Evolutionary conservation across 2,797 vertebrate genomes (phyloP), one percentile per base, ranked within the genome.

Genomic region (Myiotriccus ornatus): DNA sequence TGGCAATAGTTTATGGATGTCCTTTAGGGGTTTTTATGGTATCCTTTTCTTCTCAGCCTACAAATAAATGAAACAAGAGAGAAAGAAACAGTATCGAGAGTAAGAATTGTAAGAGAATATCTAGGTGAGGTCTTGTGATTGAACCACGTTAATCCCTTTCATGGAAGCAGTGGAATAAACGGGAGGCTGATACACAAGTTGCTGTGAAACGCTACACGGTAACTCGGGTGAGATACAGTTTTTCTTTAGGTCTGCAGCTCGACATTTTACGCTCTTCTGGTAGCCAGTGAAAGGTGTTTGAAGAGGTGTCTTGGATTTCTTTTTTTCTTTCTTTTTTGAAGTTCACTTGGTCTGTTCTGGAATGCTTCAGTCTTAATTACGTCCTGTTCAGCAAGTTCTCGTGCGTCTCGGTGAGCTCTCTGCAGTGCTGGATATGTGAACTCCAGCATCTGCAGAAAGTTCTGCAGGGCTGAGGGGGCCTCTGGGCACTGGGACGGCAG

Each of bases 381-480:
- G 60, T 93, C 95, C 92, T 93, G 86, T 96, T 96, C 95, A 80
- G 93, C 96, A 84, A 95, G 94, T 95, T 95, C 65, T 91, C 5
- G 43, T 87, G 91, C 12, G 34, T 95, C 77, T 94, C 6, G 2
- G 30, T 67, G 86, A 88, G 90, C 90, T 59, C 77, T 35, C 46
- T n/a, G 77, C 62, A 8, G 35, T 34, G 63, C 52, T 75, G 30
- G 84, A 56, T 90, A 63, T 6, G 75, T 87, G 52, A 88, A 57
- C 80, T 87, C 77, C 52, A 49, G n/a, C 77, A 86, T 76, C 87
- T 82, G 69, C 85, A 65, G 62, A 18, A 87, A 93, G 86, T 82
- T 82, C n/a, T 87, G 52, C 47, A 3, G 4, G 5, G 74, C 74
- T 78, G 39, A 27, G 59, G 43, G 71, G 67, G n/a, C 37, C 53